phyloP scores from a whole-genome alignment of 1,140 invertebrate genomes.

The Macrobrachium rosenbergii region DNA sequence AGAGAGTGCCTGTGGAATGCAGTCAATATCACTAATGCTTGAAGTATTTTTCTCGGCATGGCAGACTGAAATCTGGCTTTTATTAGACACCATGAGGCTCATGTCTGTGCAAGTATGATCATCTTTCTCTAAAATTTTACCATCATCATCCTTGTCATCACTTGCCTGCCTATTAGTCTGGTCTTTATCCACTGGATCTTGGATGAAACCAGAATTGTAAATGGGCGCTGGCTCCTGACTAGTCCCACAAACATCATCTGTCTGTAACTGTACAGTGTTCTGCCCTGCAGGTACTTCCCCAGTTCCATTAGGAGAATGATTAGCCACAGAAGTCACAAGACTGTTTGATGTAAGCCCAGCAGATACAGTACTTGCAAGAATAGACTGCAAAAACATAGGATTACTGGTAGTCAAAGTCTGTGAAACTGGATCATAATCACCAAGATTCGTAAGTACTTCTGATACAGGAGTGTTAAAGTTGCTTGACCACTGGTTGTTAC shows the following conservation, averaged over 20 bases:
- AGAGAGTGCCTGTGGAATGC: too few relatives aligned
- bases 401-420: slow-evolving; percentile 36
- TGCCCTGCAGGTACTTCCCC: not conserved
- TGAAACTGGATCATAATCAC: slow-evolving; percentile 38
- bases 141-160: too few relatives aligned
- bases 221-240: not conserved
- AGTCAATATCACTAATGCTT: too few relatives aligned
- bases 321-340: not conserved
- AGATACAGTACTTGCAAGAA: slow-evolving; percentile 16
- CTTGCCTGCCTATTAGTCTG: too few relatives aligned
- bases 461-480: not conserved
- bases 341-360: not conserved
- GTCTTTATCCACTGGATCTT: too few relatives aligned
- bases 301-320: not conserved
- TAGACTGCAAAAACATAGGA: slow-evolving; percentile 29
- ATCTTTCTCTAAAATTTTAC: too few relatives aligned
- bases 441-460: slow-evolving; percentile 13
- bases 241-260: slow-evolving; percentile 4
- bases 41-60: too few relatives aligned
- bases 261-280: slow-evolving; percentile 20
- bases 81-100: too few relatives aligned
- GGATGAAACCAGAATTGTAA: too few relatives aligned
- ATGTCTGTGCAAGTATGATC: too few relatives aligned
- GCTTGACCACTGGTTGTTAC: not conserved
- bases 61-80: too few relatives aligned